Percentiles rank a stretch among this genome's conserved stretches.
phyloP scores from a whole-genome alignment of 2,113 vertebrate genomes.

The Irena cyanogastra region DNA sequence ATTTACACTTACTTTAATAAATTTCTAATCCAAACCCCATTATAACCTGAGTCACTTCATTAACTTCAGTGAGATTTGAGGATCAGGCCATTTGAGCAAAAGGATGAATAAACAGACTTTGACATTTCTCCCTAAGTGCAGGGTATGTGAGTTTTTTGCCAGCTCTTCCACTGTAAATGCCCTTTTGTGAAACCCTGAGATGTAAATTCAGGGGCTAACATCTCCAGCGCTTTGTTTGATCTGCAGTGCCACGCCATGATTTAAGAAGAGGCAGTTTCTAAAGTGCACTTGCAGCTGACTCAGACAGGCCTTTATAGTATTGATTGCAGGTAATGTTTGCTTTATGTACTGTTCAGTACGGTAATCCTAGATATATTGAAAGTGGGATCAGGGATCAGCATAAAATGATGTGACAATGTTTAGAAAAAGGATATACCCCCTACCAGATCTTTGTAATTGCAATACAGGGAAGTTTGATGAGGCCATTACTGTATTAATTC shows the following conservation, averaged over 20 bases:
- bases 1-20: not conserved
- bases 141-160: not conserved
- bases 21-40: not conserved
- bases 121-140: not conserved
- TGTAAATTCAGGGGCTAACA: constrained; percentile 1
- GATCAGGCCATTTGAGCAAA: not conserved
- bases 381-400: constrained; percentile 46
- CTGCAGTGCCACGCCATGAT: not conserved
- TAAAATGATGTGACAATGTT: constrained; percentile 54
- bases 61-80: not conserved
- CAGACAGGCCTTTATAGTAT: constrained; percentile 19
- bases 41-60: not conserved
- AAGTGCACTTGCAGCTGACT: constrained; percentile 39
- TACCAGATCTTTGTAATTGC: constrained; percentile 18
- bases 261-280: constrained; percentile 26
- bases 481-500: not conserved
- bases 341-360: constrained; percentile 29
- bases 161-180: not conserved
- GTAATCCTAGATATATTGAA: constrained; percentile 56
- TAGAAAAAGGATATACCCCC: constrained; percentile 33
- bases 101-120: not conserved
- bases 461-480: not conserved
- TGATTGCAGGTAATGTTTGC: constrained; percentile 49
- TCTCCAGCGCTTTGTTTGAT: not conserved
- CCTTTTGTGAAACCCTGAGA: not conserved